phyloP scores from a whole-genome alignment of 2,797 vertebrate species.

The Alcedo atthis region DNA sequence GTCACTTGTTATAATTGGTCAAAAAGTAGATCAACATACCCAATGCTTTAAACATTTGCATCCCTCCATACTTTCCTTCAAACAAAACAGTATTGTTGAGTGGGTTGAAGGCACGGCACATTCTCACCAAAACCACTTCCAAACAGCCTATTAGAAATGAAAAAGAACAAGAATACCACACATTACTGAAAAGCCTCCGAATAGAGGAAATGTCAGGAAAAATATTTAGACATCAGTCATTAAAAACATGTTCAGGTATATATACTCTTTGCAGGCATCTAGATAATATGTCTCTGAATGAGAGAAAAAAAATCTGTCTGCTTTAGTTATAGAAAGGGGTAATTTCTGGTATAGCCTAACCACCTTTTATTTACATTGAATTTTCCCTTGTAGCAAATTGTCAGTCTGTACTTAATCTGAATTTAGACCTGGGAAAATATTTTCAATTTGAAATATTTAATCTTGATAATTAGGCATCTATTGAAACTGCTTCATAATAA shows the following conservation, averaged over 20 bases:
- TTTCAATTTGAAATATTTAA: not conserved
- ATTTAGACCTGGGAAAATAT: not conserved
- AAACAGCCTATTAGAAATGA: slow-evolving; percentile 87
- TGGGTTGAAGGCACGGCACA: slow-evolving; percentile 99
- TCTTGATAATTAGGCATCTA: not conserved
- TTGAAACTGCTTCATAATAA: not conserved
- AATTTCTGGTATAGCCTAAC: not conserved
- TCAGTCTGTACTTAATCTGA: not conserved
- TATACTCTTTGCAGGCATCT: not conserved
- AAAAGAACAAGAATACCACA: not conserved
- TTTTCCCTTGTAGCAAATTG: not conserved
- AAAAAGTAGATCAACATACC: slow-evolving; percentile 79
- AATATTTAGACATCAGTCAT: not conserved
- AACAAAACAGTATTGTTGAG: slow-evolving; percentile 99
- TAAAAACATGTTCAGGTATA: not conserved
- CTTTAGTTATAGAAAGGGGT: not conserved
- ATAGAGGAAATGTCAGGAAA: not conserved
- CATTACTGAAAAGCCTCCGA: not conserved
- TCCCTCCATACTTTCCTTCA: slow-evolving; percentile 98
- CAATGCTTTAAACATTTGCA: slow-evolving; percentile 99
- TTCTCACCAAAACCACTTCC: slow-evolving; percentile 98
- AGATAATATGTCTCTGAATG: not conserved
- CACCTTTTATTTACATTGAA: not conserved
- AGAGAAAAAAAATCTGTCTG: not conserved
- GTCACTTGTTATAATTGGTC: not conserved